phyloP scores from a whole-genome alignment of 1,140 invertebrate genomes.

The Trichoplusia ni region DNA sequence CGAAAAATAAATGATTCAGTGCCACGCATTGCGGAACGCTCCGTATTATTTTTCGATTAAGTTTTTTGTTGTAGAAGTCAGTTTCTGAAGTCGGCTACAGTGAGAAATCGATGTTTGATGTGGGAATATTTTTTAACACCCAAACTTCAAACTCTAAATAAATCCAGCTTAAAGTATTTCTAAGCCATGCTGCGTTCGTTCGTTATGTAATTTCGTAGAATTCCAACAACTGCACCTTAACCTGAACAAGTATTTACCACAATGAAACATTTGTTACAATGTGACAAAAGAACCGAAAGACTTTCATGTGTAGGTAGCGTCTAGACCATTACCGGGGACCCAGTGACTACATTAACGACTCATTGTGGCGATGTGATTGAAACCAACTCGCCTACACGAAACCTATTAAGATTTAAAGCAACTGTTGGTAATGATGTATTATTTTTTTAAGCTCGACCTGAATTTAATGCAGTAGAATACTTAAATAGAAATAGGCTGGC shows the following conservation, averaged over 20 bases:
- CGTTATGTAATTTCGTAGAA: too few relatives aligned
- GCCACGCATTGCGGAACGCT: constrained; percentile 44
- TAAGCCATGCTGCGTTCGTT: too few relatives aligned
- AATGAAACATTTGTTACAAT: background rate
- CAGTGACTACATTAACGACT: constrained; percentile 46
- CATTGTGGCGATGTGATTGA: constrained; percentile 53
- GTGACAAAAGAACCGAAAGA: constrained; percentile 27
- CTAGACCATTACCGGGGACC: constrained; percentile 35
- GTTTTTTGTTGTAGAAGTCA: constrained; percentile 41
- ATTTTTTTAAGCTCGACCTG: constrained; percentile 29
- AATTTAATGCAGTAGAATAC: background rate
- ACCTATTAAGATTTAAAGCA: constrained; percentile 44
- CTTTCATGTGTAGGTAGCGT: constrained; percentile 37
- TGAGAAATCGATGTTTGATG: background rate
- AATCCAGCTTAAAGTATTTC: too few relatives aligned
- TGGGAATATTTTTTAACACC: background rate
- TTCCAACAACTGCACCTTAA: background rate
- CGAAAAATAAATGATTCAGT: constrained; percentile 72
- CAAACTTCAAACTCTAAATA: background rate
- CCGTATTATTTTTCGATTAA: constrained; percentile 73
- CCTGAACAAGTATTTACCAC: background rate
- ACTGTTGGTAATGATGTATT: constrained; percentile 37
- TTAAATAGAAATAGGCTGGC: too few relatives aligned
- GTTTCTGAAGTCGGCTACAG: background rate
- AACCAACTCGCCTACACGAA: constrained; percentile 48